phyloP scores from a whole-genome alignment of 2,888 invertebrate genomes.

The Octodonta nipae region DNA sequence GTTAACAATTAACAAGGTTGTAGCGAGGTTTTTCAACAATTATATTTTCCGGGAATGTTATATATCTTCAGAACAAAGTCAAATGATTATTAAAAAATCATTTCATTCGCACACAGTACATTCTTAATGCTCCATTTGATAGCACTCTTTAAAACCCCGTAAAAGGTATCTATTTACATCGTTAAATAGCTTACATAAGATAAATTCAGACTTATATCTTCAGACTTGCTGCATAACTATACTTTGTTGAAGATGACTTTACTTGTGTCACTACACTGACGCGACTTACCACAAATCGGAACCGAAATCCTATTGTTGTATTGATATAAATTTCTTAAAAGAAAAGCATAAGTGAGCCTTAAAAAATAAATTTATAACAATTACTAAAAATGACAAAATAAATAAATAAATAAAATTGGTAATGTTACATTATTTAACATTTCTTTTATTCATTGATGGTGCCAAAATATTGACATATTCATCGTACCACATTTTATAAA shows the following conservation, averaged over 20 bases:
- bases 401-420: slow-evolving; percentile 20
- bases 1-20: slow-evolving; percentile 24
- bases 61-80: slow-evolving; percentile 22
- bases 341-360: too few species aligned
- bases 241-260: neutral
- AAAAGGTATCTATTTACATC: slow-evolving; percentile 27
- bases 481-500: slow-evolving; percentile 18
- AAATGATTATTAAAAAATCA: slow-evolving; percentile 23
- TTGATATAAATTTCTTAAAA: too few species aligned
- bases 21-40: slow-evolving; percentile 27
- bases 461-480: slow-evolving; percentile 28
- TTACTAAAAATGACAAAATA: slow-evolving; percentile 3
- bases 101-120: slow-evolving; percentile 19
- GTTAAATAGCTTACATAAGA: slow-evolving; percentile 30
- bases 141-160: slow-evolving; percentile 26
- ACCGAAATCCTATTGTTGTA: too few species aligned
- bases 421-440: slow-evolving; percentile 26
- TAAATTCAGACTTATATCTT: slow-evolving; percentile 33
- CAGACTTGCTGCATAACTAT: slow-evolving; percentile 32
- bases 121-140: slow-evolving; percentile 15
- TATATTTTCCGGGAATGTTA: slow-evolving; percentile 33
- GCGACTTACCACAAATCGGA: neutral
- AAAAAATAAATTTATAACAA: too few species aligned
- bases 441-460: slow-evolving; percentile 18
- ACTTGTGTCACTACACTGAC: neutral